These are phyloP conservation scores for Drosophila quadrilineata DNA, from an alignment of 1,140 invertebrate genomes.

Conservation along the genomic window DNA sequence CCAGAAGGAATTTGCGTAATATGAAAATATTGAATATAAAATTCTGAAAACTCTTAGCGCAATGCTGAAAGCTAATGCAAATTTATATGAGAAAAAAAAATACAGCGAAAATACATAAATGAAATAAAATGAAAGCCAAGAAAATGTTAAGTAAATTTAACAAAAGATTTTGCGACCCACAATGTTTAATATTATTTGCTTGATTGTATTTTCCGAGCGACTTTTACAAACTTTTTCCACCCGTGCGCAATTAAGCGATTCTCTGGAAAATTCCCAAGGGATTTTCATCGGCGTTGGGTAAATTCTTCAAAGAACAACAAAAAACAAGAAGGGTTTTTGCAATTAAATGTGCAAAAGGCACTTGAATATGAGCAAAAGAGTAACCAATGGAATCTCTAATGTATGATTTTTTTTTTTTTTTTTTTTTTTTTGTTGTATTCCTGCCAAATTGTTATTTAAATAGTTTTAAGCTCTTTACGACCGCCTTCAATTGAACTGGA, in stretches of 20 bases:
- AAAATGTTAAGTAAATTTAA: constrained; percentile 33
- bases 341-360: constrained; percentile 54
- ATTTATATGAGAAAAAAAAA: constrained; percentile 71
- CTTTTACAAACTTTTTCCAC: constrained; percentile 12
- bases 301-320: constrained; percentile 7
- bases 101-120: not conserved
- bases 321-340: constrained; percentile 19
- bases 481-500: constrained; percentile 50
- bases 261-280: constrained; percentile 2
- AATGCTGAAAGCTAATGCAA: constrained; percentile 54
- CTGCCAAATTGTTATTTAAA: constrained; percentile 71
- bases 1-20: constrained; percentile 31
- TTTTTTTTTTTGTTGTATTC: constrained; percentile 21
- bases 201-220: constrained; percentile 57
- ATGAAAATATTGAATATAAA: constrained; percentile 68
- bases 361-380: no score
- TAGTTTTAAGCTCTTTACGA: constrained; percentile 45
- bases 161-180: constrained; percentile 43
- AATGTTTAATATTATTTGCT: constrained; percentile 29
- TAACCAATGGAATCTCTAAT: constrained; percentile 42
- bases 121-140: constrained; percentile 20
- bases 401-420: constrained; percentile 5
- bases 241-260: constrained; percentile 46
- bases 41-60: constrained; percentile 39
- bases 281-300: constrained; percentile 23